Percentiles rank a stretch among this genome's conserved stretches.
Conservation (phyloP, 2,888 invertebrate genomes). For the Eristalinus sepulchralis region DNA sequence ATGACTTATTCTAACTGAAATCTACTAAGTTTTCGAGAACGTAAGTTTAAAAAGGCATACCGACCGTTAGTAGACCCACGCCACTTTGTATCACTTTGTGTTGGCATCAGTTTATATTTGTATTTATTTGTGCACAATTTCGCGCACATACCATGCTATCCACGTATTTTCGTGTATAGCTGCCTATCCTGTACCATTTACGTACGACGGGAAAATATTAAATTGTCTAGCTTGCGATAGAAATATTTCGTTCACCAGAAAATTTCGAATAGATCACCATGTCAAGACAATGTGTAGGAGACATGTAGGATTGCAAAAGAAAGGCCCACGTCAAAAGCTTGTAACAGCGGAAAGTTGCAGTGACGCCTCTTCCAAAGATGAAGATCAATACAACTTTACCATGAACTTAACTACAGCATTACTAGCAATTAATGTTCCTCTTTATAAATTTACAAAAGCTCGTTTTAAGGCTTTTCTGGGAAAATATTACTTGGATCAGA, state of each 20-base stretch:
- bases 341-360: neutral
- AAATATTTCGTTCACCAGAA: constrained; percentile 9
- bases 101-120: too few relatives aligned
- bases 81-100: too few relatives aligned
- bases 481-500: too few relatives aligned
- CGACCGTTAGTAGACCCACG: too few relatives aligned
- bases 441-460: too few relatives aligned
- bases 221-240: constrained; percentile 1
- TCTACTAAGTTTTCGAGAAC: too few relatives aligned
- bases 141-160: neutral
- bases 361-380: neutral
- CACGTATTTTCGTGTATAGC: neutral
- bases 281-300: neutral
- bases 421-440: constrained; percentile 37
- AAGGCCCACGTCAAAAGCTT: neutral
- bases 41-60: too few relatives aligned
- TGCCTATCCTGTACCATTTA: neutral
- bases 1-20: too few relatives aligned
- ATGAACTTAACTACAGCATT: constrained; percentile 32
- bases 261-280: constrained; percentile 9
- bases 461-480: too few relatives aligned
- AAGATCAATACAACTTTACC: neutral
- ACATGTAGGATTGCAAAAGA: neutral
- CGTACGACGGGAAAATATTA: constrained; percentile 8
- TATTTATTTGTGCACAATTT: neutral